phyloP scores from a whole-genome alignment of 2,888 invertebrate species.

The Parasteatoda lunata region DNA sequence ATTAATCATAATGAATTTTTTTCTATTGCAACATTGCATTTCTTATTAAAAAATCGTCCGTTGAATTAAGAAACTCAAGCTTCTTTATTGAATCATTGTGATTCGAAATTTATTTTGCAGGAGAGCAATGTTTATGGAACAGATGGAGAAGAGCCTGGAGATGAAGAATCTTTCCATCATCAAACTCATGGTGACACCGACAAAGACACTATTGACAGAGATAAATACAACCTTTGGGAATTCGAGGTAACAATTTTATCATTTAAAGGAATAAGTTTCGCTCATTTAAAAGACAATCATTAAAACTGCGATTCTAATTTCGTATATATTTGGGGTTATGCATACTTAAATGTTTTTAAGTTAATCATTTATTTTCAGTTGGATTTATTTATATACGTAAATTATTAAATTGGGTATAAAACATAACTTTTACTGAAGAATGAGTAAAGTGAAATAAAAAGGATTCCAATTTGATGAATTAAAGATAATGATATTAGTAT shows the following conservation, averaged over 20 bases:
- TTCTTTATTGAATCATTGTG: background rate
- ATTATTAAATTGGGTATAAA: no score
- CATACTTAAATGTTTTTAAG: no score
- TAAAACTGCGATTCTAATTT: no score
- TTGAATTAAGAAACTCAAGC: background rate
- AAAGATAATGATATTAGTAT: no score
- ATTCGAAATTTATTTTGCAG: slow-evolving; percentile 15
- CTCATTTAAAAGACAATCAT: no score
- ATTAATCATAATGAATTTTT: background rate
- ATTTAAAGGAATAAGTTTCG: no score
- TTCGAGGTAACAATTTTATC: slow-evolving; percentile 52
- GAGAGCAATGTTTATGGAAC: slow-evolving; percentile 56
- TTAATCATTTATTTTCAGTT: no score
- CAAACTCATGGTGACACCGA: slow-evolving; percentile 63
- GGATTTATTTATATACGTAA: no score
- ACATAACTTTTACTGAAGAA: no score
- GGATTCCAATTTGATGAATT: no score
- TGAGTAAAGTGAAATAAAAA: no score
- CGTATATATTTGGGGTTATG: no score
- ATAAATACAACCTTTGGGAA: slow-evolving; percentile 64
- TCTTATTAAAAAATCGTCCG: background rate
- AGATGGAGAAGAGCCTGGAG: slow-evolving; percentile 57
- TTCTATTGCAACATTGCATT: background rate
- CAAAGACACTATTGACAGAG: slow-evolving; percentile 62
- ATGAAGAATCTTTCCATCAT: slow-evolving; percentile 63